phyloP scores from a whole-genome alignment of 1,140 invertebrate species.

The Phortica variegata region DNA sequence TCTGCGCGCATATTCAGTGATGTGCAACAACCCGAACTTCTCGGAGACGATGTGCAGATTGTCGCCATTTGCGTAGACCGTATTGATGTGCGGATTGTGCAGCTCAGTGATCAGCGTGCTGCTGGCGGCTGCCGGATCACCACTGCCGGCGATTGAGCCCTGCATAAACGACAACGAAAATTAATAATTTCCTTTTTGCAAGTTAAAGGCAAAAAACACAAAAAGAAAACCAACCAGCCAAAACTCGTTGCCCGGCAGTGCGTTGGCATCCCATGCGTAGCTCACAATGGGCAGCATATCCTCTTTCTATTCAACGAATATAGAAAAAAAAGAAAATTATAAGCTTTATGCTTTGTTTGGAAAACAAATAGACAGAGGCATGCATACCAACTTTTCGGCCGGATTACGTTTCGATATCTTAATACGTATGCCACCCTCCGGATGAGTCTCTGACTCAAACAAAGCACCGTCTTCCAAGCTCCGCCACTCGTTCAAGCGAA shows the following conservation, averaged over 20 bases:
- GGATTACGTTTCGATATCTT: constrained; percentile 34
- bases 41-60: constrained; percentile 60
- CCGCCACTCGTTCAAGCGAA: constrained; percentile 18
- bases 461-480: constrained; percentile 24
- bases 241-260: constrained; percentile 66
- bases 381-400: constrained; percentile 29
- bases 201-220: too few species aligned
- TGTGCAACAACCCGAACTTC: constrained; percentile 59
- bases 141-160: constrained; percentile 34
- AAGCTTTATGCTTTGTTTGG: not conserved
- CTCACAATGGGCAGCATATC: constrained; percentile 60
- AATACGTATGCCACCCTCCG: constrained; percentile 32
- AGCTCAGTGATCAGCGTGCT: constrained; percentile 63
- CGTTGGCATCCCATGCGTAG: constrained; percentile 70
- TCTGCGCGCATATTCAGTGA: constrained; percentile 56
- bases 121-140: constrained; percentile 66
- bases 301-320: constrained; percentile 1
- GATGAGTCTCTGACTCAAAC: constrained; percentile 24
- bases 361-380: too few species aligned
- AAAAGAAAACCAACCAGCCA: constrained; percentile 48
- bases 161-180: constrained; percentile 2
- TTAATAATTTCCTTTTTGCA: too few species aligned
- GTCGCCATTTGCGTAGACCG: constrained; percentile 48
- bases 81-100: constrained; percentile 63
- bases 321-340: not conserved